These are phyloP conservation scores for Planococcus citri DNA, from an alignment of 1,140 invertebrate genomes.

Conservation along the genomic window DNA sequence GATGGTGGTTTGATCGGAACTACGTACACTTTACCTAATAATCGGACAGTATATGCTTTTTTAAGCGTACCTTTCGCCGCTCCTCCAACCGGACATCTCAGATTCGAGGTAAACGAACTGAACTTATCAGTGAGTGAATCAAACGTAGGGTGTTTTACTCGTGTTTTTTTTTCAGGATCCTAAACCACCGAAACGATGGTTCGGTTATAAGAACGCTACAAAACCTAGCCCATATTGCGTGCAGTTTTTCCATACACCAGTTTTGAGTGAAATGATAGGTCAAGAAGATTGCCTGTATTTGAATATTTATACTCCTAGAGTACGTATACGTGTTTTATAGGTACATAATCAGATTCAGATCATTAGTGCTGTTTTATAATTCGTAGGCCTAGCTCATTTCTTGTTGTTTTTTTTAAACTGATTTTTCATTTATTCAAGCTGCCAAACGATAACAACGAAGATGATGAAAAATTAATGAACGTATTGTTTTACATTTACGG, in stretches of 20 bases:
- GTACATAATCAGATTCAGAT: no score
- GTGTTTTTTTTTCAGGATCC: conserved; percentile 18
- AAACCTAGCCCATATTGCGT: conserved; percentile 21
- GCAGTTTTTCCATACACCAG: conserved; percentile 17
- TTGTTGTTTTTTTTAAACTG: not conserved
- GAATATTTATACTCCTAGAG: conserved; percentile 29
- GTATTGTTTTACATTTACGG: conserved; percentile 46
- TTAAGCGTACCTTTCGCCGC: conserved; percentile 47
- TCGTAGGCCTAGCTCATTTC: no score
- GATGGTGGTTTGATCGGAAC: conserved; percentile 21
- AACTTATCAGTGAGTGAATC: no score
- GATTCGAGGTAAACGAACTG: conserved; percentile 40
- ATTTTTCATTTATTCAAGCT: not conserved
- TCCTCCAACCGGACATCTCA: conserved; percentile 41
- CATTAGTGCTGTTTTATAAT: no score
- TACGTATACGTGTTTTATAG: not conserved
- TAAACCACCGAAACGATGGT: conserved; percentile 23
- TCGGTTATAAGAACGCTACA: conserved; percentile 25
- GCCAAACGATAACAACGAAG: conserved; percentile 16
- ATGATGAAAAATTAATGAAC: conserved; percentile 24
- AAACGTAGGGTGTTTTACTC: not conserved
- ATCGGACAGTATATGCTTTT: conserved; percentile 32
- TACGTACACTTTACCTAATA: conserved; percentile 8
- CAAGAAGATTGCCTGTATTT: conserved; percentile 30
- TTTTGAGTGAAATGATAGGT: conserved; percentile 20